phyloP scores from a whole-genome alignment of 1,140 invertebrate genomes.

The Trichonephila clavipes region DNA sequence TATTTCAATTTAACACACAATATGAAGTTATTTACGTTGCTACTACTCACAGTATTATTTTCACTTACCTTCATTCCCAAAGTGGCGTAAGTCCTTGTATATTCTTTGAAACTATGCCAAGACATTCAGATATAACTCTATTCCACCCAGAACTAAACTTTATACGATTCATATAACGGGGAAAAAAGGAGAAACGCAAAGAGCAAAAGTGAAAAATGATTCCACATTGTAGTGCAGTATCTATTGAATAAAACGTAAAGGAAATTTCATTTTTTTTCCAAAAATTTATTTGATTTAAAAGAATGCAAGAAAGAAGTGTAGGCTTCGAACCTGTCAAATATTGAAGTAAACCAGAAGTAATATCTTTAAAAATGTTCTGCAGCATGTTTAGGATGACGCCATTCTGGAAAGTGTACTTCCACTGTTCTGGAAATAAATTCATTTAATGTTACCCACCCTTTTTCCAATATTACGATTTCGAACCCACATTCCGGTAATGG shows the following conservation, averaged over 20 bases:
- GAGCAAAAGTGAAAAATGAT: constrained; percentile 64
- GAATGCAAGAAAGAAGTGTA: not conserved
- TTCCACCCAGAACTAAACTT: not conserved
- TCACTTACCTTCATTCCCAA: too few species aligned
- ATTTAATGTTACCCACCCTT: not conserved
- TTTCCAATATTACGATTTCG: not conserved
- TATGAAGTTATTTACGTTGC: not conserved
- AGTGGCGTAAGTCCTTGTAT: not conserved
- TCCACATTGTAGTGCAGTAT: constrained; percentile 46
- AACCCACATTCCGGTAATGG: not conserved
- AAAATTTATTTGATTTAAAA: constrained; percentile 64
- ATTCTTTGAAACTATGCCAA: constrained; percentile 40
- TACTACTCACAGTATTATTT: too few species aligned
- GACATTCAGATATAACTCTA: constrained; percentile 37
- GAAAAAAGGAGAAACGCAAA: not conserved
- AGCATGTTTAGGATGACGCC: constrained; percentile 23
- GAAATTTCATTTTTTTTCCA: constrained; percentile 42
- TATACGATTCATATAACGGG: constrained; percentile 1
- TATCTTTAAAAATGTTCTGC: constrained; percentile 48
- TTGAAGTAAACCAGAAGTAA: constrained; percentile 56
- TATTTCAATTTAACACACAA: not conserved
- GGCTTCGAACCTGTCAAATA: constrained; percentile 55
- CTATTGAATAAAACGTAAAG: constrained; percentile 48
- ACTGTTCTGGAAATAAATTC: not conserved
- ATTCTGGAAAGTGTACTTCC: constrained; percentile 13